phyloP scores from a whole-genome alignment of 2,113 vertebrate species.

The Silurus glanis region DNA sequence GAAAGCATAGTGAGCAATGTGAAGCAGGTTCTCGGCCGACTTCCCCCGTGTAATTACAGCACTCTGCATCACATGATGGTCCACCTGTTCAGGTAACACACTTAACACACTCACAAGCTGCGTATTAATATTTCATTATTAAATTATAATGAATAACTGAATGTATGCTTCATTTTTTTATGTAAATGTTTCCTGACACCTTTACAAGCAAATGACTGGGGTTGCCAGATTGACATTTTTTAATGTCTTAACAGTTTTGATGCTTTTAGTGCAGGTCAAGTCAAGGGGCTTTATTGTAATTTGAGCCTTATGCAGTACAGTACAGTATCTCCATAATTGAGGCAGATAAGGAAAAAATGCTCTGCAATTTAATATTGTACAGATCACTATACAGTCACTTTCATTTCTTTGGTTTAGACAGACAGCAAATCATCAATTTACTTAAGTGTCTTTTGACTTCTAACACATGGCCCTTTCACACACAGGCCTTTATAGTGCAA shows the following conservation, averaged over 20 bases:
- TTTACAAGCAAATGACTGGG: neutral
- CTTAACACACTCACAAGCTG: neutral
- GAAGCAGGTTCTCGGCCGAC: slow-evolving; percentile 74
- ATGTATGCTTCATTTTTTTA: neutral
- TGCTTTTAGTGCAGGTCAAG: neutral
- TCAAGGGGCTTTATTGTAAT: neutral
- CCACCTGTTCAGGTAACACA: slow-evolving; percentile 82
- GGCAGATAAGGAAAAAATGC: no score
- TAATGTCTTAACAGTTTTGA: neutral
- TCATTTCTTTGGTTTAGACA: no score
- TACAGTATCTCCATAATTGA: no score
- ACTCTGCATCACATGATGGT: slow-evolving; percentile 80
- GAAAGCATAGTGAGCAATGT: slow-evolving; percentile 63
- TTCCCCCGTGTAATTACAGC: slow-evolving; percentile 81
- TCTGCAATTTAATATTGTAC: no score
- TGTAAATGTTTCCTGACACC: neutral
- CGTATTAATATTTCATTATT: neutral
- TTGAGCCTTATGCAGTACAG: no score
- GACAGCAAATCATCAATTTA: no score
- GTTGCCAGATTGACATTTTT: neutral
- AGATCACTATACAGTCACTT: no score
- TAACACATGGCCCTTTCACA: no score
- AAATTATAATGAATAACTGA: neutral
- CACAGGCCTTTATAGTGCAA: no score
- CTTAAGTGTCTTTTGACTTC: no score